Conservation (phyloP, 2,888 invertebrate species). For the Athalia cordata region DNA sequence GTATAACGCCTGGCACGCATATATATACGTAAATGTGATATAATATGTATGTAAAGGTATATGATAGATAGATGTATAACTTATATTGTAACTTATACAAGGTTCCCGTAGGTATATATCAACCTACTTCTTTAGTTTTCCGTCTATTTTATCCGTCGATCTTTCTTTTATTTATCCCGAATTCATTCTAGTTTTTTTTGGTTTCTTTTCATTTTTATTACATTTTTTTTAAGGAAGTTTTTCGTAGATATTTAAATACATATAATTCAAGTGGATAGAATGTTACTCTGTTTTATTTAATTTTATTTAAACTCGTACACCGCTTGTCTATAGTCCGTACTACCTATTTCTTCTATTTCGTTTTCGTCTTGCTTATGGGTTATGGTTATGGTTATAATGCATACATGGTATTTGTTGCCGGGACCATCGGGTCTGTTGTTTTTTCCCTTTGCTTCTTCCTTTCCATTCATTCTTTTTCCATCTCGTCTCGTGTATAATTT, state of each 20-base stretch:
- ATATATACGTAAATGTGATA: neutral
- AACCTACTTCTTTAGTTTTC: no score
- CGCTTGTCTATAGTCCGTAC: no score
- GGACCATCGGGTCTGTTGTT: conserved; percentile 50
- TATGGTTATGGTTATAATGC: neutral
- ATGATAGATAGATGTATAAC: neutral
- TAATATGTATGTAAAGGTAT: neutral
- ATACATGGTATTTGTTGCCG: conserved; percentile 39
- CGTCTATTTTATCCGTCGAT: neutral
- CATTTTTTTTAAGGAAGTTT: no score
- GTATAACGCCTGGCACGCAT: conserved; percentile 9
- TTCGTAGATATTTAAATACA: no score
- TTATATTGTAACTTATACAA: neutral
- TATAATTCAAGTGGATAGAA: no score
- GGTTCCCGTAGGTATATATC: neutral
- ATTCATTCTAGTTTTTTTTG: no score
- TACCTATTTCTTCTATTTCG: no score
- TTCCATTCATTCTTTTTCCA: conserved; percentile 31
- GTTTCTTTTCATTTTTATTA: no score
- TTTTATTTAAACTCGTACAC: no score
- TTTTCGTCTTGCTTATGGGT: neutral
- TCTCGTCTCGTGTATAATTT: conserved; percentile 38
- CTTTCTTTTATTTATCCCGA: no score
- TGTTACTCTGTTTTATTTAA: no score
- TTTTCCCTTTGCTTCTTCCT: conserved; percentile 44